A percentile compares a stretch with the other conserved stretches of the same genome.
phyloP scores from a whole-genome alignment of 2,888 invertebrate genomes.

The Cordilura impudica region DNA sequence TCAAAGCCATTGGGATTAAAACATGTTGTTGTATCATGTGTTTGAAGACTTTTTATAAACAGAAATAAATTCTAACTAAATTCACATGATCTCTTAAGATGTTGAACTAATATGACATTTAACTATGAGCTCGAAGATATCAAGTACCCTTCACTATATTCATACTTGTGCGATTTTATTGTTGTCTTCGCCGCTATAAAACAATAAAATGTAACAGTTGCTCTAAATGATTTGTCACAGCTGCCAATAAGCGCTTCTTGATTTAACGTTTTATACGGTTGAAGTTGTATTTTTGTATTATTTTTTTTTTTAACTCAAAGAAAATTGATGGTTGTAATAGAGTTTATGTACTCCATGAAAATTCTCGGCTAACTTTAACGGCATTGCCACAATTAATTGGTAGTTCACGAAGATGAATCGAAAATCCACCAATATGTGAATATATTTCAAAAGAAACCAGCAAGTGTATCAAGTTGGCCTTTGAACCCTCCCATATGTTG shows the following conservation, averaged over 20 bases:
- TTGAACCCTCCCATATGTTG: no score
- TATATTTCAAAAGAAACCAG: no score
- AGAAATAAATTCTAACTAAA: slow-evolving; percentile 21
- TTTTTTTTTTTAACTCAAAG: neutral
- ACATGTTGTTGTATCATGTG: neutral
- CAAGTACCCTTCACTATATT: slow-evolving; percentile 44
- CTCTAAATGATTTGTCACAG: slow-evolving; percentile 62
- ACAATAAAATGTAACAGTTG: slow-evolving; percentile 19
- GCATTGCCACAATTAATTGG: no score
- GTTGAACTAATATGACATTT: slow-evolving; percentile 59
- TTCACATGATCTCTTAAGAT: slow-evolving; percentile 52
- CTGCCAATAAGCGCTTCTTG: slow-evolving; percentile 59
- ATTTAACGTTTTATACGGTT: slow-evolving; percentile 25
- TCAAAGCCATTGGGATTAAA: neutral
- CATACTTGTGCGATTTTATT: neutral
- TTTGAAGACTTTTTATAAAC: neutral
- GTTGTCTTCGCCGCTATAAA: neutral
- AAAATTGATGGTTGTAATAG: neutral
- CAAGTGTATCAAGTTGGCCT: no score
- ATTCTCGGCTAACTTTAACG: no score
- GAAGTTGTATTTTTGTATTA: neutral
- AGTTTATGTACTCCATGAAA: no score
- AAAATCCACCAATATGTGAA: no score
- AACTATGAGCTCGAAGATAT: slow-evolving; percentile 24
- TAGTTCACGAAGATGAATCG: no score